A percentile compares a stretch with the other conserved stretches of the same genome.
Conservation (phyloP, 2,113 vertebrate genomes). For the Gallinago media region DNA sequence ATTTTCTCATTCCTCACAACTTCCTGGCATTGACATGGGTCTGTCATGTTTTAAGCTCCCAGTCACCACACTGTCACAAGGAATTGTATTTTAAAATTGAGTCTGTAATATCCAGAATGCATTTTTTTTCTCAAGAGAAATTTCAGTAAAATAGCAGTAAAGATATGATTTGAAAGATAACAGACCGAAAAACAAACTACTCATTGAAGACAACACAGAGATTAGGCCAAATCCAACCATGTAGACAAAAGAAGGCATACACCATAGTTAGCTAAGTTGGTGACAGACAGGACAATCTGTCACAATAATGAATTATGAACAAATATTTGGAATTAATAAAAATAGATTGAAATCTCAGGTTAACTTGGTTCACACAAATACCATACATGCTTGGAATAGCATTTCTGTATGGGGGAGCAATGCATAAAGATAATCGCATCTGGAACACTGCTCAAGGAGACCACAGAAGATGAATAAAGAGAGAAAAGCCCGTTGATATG, state of each 20-base stretch:
- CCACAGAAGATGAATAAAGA: not conserved
- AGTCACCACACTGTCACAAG: not conserved
- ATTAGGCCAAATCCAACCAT: not conserved
- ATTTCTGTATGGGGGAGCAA: not conserved
- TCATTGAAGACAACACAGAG: not conserved
- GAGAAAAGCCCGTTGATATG: not conserved
- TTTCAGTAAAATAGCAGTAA: not conserved
- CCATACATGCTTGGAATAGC: not conserved
- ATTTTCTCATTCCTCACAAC: not conserved
- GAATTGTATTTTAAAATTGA: not conserved
- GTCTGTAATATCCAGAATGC: not conserved
- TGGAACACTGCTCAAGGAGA: not conserved
- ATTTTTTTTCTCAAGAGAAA: not conserved
- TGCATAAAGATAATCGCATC: not conserved
- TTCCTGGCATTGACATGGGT: rapidly evolving
- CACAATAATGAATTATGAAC: not conserved
- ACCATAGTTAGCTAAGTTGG: not conserved
- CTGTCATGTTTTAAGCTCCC: not conserved
- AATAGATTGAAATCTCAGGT: not conserved
- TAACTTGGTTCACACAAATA: not conserved
- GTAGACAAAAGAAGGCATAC: not conserved
- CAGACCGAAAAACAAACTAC: not conserved
- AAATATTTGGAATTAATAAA: not conserved
- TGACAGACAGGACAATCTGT: not conserved
- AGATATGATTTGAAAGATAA: not conserved